Base-by-base conservation (phyloP, 2,113 vertebrate genomes). In the Monopterus albus region DNA sequence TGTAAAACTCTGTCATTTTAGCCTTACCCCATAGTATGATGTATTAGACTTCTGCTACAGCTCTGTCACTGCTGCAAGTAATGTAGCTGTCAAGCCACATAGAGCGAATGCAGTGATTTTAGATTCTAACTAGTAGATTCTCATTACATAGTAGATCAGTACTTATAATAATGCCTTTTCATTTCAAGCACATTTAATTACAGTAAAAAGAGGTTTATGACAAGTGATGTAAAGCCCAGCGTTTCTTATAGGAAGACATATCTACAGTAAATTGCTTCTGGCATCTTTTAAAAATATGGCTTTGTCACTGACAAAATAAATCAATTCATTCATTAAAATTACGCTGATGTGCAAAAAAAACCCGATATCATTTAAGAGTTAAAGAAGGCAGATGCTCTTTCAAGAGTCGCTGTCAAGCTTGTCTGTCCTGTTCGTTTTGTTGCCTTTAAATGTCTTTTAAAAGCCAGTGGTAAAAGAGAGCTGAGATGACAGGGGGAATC, bases 241-340 rank as follows among this genome's bases (percentile, higher is more conserved):
- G 11, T 45, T 66, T 51, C 60, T 76, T 46, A 72, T 71, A 78
- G 62, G 25, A 62, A 28, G 17, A 73, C 60, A 70, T 64, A 66
- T 64, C 60, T 28, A n/a, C n/a, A n/a, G n/a, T n/a, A 69, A 64
- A 81, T 87, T 72, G 86, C 86, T 82, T 81, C 70, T 85, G 84
- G 81, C 85, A 78, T 51, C 43, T 61, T 67, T 80, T 51, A 70
- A 79, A 76, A 79, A 81, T 81, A 70, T 78, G 71, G 65, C 70
- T 81, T 65, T 68, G 81, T 90, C 76, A 82, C 89, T 92, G 91
- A 92, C 92, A 94, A 64, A 81, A 88, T 70, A 86, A 78, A 92
- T 93, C 87, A 92, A 92, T 91, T 93, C 90, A 89, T 91, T 92
- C 89, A 93, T 93, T 93, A 93, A 81, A 84, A 85, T 76, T 51